Percentiles rank a stretch among this genome's conserved stretches.
phyloP scores from a whole-genome alignment of 2,797 vertebrate species.

The Melanogrammus aeglefinus region DNA sequence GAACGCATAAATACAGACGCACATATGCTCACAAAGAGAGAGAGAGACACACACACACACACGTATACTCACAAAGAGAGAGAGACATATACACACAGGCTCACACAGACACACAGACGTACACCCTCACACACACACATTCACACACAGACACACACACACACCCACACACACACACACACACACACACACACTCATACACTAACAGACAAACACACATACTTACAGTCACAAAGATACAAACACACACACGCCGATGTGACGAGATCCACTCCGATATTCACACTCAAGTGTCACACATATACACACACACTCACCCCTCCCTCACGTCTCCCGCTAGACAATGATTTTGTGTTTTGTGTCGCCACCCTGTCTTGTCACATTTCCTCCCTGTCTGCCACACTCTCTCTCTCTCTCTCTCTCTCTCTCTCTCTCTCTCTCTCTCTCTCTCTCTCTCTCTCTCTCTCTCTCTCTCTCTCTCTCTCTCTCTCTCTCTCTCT shows the following conservation, averaged over 20 bases:
- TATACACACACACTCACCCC: constrained; percentile 11
- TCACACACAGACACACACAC: constrained; percentile 17
- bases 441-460: too few relatives aligned
- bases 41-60: constrained; percentile 37
- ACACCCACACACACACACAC: constrained; percentile 16
- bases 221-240: too few relatives aligned
- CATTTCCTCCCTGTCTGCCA: constrained; percentile 79
- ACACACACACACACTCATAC: neutral
- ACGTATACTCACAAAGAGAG: constrained; percentile 42
- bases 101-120: constrained; percentile 43
- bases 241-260: neutral
- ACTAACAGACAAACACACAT: too few relatives aligned
- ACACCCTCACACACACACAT: neutral
- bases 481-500: neutral
- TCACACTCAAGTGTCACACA: constrained; percentile 6
- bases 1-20: constrained; percentile 37
- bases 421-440: neutral
- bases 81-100: constrained; percentile 54
- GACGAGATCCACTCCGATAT: neutral
- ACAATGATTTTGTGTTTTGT: constrained; percentile 76
- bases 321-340: constrained; percentile 41
- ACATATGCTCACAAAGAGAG: constrained; percentile 41
- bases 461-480: constrained; percentile 33
- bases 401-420: constrained; percentile 38
- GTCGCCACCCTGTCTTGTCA: constrained; percentile 80